A percentile compares a stretch with the other conserved stretches of the same genome.
Evolutionary conservation across 2,797 vertebrate species (phyloP).

Genomic region (Mormyrops boulengeri): DNA sequence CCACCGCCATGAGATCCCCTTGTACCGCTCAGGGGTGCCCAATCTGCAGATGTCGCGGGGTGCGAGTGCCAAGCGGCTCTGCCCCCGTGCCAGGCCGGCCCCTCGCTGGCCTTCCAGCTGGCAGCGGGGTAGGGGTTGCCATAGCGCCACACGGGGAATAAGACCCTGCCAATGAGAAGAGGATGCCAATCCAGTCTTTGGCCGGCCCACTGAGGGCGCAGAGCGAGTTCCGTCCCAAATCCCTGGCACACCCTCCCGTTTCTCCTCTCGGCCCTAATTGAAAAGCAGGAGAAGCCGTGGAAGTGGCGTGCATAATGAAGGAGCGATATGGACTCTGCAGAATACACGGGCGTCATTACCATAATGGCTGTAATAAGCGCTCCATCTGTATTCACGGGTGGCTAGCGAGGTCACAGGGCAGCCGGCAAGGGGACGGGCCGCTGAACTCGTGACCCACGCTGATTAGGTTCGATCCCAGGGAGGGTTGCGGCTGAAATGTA

Average conservation of each 20-base stretch:
- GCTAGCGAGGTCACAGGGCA: slow-evolving; percentile 12
- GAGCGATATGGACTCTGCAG: slow-evolving; percentile 30
- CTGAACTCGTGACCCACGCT: neutral
- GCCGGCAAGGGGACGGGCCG: neutral
- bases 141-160: slow-evolving; percentile 9
- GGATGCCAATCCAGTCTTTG: slow-evolving; percentile 53
- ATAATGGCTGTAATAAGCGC: slow-evolving; percentile 65
- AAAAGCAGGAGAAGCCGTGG: slow-evolving; percentile 35
- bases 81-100: neutral
- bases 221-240: neutral
- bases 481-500: neutral
- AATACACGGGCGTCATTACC: slow-evolving; percentile 59
- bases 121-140: slow-evolving; percentile 20
- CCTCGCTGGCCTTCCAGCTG: slow-evolving; percentile 23
- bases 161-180: slow-evolving; percentile 40
- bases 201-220: slow-evolving; percentile 36
- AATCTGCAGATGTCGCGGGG: slow-evolving; percentile 38
- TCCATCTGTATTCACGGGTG: slow-evolving; percentile 49
- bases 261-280: slow-evolving; percentile 40
- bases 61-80: neutral
- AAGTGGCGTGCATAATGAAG: slow-evolving; percentile 39
- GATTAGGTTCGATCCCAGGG: neutral
- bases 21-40: slow-evolving; percentile 32
- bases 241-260: neutral
- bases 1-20: slow-evolving; percentile 18